A percentile compares a stretch with the other conserved stretches of the same genome.
Conservation (phyloP, 2,888 invertebrate genomes). For the Chaitophorus viminalis region DNA sequence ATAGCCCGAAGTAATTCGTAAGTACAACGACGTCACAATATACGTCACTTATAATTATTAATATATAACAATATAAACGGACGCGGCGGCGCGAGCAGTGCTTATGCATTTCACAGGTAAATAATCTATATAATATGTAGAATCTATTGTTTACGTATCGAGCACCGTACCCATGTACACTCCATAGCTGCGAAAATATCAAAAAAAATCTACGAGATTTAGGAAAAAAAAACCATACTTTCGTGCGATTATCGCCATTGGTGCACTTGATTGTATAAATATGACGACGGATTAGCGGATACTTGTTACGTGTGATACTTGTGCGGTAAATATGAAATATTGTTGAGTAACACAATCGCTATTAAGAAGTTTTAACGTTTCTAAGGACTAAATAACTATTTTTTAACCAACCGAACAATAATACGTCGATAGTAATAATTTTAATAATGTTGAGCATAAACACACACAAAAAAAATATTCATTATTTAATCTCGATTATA, state of each 20-base stretch:
- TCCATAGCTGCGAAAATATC: no score
- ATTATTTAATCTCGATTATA: no score
- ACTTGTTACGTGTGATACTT: neutral
- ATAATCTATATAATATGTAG: no score
- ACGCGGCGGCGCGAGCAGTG: neutral
- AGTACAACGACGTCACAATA: no score
- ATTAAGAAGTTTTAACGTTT: neutral
- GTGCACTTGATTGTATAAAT: neutral
- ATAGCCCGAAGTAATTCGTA: no score
- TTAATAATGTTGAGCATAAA: no score
- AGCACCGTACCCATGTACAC: no score
- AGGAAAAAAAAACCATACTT: neutral
- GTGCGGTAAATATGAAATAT: neutral
- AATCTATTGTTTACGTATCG: no score
- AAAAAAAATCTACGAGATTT: neutral
- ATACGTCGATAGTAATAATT: no score
- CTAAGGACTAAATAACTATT: neutral
- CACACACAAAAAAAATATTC: no score
- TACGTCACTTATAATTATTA: neutral
- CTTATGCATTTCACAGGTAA: no score
- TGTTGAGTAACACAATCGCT: neutral
- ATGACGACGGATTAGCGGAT: neutral
- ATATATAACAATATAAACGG: neutral
- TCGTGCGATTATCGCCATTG: neutral
- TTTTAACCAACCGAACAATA: no score